These are phyloP conservation scores for Drosophila longiperda DNA, from an alignment of 2,888 invertebrate species.

Conservation along the genomic window DNA sequence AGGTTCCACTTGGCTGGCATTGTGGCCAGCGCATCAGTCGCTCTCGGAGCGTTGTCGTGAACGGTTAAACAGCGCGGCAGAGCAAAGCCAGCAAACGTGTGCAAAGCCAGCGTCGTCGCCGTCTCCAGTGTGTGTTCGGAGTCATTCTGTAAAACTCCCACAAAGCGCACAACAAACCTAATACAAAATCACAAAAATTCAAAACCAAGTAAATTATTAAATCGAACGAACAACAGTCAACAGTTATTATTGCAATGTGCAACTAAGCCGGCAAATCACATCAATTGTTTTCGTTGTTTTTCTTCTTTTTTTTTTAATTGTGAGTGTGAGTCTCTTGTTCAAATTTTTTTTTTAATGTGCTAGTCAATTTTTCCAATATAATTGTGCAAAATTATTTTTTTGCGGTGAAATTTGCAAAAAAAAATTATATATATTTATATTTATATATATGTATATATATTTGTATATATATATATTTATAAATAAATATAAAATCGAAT, in stretches of 20 bases:
- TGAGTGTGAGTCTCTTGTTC: slow-evolving; percentile 26
- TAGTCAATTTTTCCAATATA: slow-evolving; percentile 4
- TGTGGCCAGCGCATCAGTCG: slow-evolving; percentile 74
- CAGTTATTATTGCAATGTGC: slow-evolving; percentile 24
- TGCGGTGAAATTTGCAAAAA: slow-evolving; percentile 16
- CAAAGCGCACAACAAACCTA: slow-evolving; percentile 9
- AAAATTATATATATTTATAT: neutral
- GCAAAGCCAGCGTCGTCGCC: slow-evolving; percentile 31
- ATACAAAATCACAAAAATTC: slow-evolving; percentile 1
- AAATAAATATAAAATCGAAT: neutral
- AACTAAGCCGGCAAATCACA: slow-evolving; percentile 24
- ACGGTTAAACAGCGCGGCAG: slow-evolving; percentile 72
- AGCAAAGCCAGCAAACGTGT: slow-evolving; percentile 54
- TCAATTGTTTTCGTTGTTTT: slow-evolving; percentile 28
- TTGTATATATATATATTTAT: neutral
- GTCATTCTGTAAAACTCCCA: slow-evolving; percentile 27
- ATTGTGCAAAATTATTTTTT: neutral
- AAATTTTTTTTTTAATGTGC: slow-evolving; percentile 27
- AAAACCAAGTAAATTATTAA: slow-evolving; percentile 27
- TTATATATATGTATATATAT: neutral
- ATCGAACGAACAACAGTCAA: slow-evolving; percentile 14
- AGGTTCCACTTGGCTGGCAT: slow-evolving; percentile 43
- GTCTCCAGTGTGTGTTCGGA: slow-evolving; percentile 50
- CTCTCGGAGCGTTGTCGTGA: slow-evolving; percentile 84
- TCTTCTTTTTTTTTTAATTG: slow-evolving; percentile 39